Evolutionary conservation across 2,888 invertebrate genomes (phyloP).

Genomic region (Lasioglossum oenotherae): DNA sequence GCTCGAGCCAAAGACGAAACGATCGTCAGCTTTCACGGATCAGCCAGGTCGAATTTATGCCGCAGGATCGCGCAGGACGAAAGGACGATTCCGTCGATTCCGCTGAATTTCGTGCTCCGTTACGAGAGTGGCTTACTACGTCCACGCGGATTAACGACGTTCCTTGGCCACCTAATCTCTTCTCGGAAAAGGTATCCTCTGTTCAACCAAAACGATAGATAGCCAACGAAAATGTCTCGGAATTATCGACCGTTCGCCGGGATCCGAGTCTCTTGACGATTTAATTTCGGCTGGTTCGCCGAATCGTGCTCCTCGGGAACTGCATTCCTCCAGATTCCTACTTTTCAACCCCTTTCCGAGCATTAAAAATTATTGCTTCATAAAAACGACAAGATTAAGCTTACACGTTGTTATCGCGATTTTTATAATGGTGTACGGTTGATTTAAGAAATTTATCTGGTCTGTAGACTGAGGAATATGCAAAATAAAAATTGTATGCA

Average conservation of each 20-base stretch:
- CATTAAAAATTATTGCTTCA: too few relatives aligned
- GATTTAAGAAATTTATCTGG: too few relatives aligned
- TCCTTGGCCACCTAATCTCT: constrained; percentile 54
- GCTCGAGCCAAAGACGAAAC: constrained; percentile 25
- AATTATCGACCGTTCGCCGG: constrained; percentile 44
- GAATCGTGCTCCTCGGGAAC: background rate
- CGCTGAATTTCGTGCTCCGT: constrained; percentile 38
- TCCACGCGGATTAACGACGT: constrained; percentile 54
- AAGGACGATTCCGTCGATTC: constrained; percentile 57
- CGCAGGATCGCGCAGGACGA: constrained; percentile 44
- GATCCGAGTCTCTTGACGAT: constrained; percentile 34
- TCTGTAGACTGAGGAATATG: too few relatives aligned
- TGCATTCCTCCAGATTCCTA: background rate
- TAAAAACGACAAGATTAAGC: too few relatives aligned
- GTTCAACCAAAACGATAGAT: constrained; percentile 31
- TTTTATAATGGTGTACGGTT: too few relatives aligned
- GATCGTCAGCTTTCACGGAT: constrained; percentile 63
- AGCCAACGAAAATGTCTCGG: constrained; percentile 32
- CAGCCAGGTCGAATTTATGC: constrained; percentile 66
- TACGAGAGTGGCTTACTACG: constrained; percentile 51
- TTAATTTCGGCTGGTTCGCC: constrained; percentile 44
- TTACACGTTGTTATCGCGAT: too few relatives aligned
- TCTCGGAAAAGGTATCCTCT: constrained; percentile 29
- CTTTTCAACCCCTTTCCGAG: background rate
- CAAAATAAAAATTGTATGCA: too few relatives aligned